A percentile compares a stretch with the other conserved stretches of the same genome.
These are phyloP conservation scores for Phenganax subtilis DNA, from an alignment of 92 coral and sea anemone species.

Conservation along the genomic window DNA sequence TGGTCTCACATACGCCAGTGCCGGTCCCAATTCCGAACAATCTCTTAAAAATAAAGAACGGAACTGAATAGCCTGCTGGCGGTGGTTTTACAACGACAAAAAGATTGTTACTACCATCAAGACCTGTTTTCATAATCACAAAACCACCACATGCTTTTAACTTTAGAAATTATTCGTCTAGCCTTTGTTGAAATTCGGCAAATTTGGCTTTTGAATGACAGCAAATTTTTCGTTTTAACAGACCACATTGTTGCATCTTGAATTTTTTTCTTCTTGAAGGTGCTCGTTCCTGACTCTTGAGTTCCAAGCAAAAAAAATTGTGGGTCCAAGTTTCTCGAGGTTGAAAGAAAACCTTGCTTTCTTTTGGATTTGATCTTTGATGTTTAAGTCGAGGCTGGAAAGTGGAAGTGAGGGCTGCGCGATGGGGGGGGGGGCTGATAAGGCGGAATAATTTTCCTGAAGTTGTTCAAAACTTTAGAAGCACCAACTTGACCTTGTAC, in stretches of 20 bases:
- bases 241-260: background rate
- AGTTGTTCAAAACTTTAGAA: conserved; percentile 26
- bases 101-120: no score
- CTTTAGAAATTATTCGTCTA: no score
- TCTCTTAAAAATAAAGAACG: no score
- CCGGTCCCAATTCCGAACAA: no score
- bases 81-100: no score
- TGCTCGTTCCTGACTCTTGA: background rate
- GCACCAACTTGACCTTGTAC: background rate
- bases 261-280: background rate
- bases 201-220: background rate
- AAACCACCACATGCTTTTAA: no score
- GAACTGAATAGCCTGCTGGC: no score
- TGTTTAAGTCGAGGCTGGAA: background rate
- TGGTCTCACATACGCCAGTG: no score
- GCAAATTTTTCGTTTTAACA: background rate
- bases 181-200: no score
- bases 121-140: no score
- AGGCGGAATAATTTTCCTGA: conserved; percentile 35
- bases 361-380: background rate
- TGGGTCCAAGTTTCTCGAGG: conserved; percentile 43
- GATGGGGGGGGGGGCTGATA: conserved; percentile 2
- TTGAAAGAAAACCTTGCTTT: background rate
- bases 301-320: conserved; percentile 27
- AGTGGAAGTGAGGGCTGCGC: background rate